phyloP scores from a whole-genome alignment of 2,113 vertebrate genomes.

The Aspiorhynchus laticeps region DNA sequence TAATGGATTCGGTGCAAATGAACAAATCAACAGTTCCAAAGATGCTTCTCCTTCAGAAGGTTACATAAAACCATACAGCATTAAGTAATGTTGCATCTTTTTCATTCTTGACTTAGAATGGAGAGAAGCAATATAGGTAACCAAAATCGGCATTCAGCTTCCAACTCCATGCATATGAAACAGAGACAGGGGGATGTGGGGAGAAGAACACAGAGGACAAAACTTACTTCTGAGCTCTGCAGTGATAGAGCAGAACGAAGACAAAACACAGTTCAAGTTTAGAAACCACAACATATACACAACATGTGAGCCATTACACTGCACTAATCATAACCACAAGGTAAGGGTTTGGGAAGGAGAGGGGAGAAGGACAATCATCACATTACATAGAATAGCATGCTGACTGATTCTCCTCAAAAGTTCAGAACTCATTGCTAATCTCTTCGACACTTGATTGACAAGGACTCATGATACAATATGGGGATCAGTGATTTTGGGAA shows the following conservation, averaged over 20 bases:
- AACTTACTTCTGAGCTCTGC: constrained; percentile 88
- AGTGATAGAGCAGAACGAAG: constrained; percentile 77
- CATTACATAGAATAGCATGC: constrained; percentile 44
- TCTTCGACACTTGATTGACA: constrained; percentile 70
- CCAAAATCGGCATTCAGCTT: constrained; percentile 65
- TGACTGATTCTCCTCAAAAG: background rate
- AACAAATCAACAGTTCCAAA: constrained; percentile 61
- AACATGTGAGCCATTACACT: constrained; percentile 43
- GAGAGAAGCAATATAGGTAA: constrained; percentile 58
- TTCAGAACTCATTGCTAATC: constrained; percentile 89
- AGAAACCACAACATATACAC: constrained; percentile 63
- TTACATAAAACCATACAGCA: constrained; percentile 54
- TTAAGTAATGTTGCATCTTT: constrained; percentile 63
- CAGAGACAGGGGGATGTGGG: constrained; percentile 49
- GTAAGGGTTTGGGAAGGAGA: constrained; percentile 53
- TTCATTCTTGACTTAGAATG: constrained; percentile 69
- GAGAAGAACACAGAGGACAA: constrained; percentile 58
- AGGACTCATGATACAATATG: background rate
- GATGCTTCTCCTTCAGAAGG: constrained; percentile 54
- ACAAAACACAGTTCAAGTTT: constrained; percentile 75
- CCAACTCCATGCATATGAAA: constrained; percentile 68
- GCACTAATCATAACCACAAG: constrained; percentile 65
- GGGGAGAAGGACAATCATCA: constrained; percentile 63
- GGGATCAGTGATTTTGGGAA: background rate
- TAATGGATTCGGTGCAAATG: constrained; percentile 50